Base-by-base conservation (phyloP, 2,797 vertebrate species). In the Pseudochaenichthys georgianus region DNA sequence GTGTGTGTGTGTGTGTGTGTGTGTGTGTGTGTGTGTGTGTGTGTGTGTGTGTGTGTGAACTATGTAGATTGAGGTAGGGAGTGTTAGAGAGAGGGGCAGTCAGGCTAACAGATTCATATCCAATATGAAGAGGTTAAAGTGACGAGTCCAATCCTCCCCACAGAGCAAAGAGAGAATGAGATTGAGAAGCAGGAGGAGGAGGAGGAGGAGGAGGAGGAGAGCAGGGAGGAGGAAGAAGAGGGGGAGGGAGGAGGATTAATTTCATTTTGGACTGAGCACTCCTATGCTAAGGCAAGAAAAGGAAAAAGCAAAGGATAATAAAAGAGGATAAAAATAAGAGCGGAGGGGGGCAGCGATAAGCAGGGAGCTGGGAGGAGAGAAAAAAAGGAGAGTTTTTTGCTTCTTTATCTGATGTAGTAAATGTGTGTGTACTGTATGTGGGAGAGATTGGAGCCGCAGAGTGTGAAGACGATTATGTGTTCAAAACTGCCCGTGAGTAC, bases 51-150 rank as follows among this genome's bases (percentile, higher is more conserved):
- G 81, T 84, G 81, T 70, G 57, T 82, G 77, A 72, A 82, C 73
- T 81, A 54, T 79, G 83, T 68, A 80, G 85, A 83, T 78, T 69
- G 78, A 79, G 77, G 78, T 76, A 72, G 82, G 75, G 79, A 83
- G 87, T 77, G 82, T 89, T 82, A 84, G 86, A 64, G 77, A 83
- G 85, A 83, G 78, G 87, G 84, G 75, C 80, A 85, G 76, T 68
- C 61, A n/a, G 83, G 84, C 90, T 91, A 91, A 93, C 91, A 92
- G 92, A 92, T 93, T 93, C 90, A 90, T 92, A 92, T 90, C 89
- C 93, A 93, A 90, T 91, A 92, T 88, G 85, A 89, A 91, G 90
- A 91, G 91, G 89, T 93, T 92, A 91, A 91, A 90, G 88, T 87
- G 90, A 93, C 81, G 89, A 90, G 87, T 88, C 80, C 87, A 88